phyloP scores from a whole-genome alignment of 2,113 vertebrate genomes.

The Ptyas mucosa region DNA sequence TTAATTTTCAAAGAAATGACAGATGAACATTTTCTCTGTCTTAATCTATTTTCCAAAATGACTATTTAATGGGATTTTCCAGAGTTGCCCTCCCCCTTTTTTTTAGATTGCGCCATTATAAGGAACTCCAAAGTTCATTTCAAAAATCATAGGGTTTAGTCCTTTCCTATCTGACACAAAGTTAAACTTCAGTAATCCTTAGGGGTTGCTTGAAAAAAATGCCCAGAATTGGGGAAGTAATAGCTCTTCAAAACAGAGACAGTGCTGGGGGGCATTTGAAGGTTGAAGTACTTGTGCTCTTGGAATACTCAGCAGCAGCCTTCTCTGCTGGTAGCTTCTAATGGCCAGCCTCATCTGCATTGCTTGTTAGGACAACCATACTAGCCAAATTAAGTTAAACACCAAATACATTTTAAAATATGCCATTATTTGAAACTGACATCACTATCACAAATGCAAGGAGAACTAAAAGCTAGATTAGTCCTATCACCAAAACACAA shows the following conservation, averaged over 20 bases:
- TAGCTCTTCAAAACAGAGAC: not conserved
- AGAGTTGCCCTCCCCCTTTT: not conserved
- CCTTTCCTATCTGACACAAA: not conserved
- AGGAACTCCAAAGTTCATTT: not conserved
- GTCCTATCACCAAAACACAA: not conserved
- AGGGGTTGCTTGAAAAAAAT: not conserved
- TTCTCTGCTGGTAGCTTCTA: not conserved
- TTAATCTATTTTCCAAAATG: not conserved
- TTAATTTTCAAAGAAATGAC: not conserved
- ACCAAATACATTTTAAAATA: not conserved
- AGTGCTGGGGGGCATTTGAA: constrained; percentile 51
- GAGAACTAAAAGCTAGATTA: not conserved
- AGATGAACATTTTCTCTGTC: not conserved
- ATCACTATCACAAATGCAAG: not conserved
- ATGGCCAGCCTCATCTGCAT: not conserved
- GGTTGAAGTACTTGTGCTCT: constrained; percentile 37
- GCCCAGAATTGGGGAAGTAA: not conserved
- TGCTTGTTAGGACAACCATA: not conserved
- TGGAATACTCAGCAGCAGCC: constrained; percentile 10
- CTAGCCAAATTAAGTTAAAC: constrained; percentile 10
- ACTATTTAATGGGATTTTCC: constrained; percentile 1
- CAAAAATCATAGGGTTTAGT: not conserved
- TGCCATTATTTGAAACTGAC: not conserved
- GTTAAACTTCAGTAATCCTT: constrained; percentile 14
- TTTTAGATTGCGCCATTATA: not conserved